A percentile compares a stretch with the other conserved stretches of the same genome.
phyloP scores from a whole-genome alignment of 2,113 vertebrate genomes.

The Xiphophorus couchianus region DNA sequence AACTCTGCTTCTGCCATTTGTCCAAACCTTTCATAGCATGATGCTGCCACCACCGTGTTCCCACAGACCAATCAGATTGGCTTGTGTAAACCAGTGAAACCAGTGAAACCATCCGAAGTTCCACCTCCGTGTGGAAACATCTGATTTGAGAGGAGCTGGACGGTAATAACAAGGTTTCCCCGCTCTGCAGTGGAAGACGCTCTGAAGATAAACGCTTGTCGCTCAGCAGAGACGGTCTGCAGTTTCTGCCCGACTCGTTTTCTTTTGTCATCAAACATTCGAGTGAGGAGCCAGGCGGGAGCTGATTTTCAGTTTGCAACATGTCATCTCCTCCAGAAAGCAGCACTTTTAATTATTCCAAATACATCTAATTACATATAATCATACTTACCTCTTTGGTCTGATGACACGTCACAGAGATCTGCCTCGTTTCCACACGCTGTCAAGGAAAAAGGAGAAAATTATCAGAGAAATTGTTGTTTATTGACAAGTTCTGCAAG shows the following conservation, averaged over 20 bases:
- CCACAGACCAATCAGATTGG: too few relatives aligned
- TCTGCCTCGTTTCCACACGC: background rate
- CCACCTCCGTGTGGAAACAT: background rate
- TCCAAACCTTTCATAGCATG: too few relatives aligned
- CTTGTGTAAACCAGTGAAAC: too few relatives aligned
- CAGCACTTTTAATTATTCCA: constrained; percentile 17
- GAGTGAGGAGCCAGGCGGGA: background rate
- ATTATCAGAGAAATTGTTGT: constrained; percentile 17
- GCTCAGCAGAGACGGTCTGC: constrained; percentile 15
- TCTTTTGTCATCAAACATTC: constrained; percentile 26
- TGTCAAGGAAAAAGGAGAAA: constrained; percentile 2
- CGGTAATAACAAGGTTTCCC: constrained; percentile 35
- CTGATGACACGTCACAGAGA: constrained; percentile 18
- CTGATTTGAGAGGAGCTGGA: background rate
- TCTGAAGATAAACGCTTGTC: constrained; percentile 8
- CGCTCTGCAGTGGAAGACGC: constrained; percentile 5
- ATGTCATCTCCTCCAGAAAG: constrained; percentile 23
- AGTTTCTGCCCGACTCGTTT: background rate
- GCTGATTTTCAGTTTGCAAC: constrained; percentile 13
- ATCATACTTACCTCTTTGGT: constrained; percentile 25
- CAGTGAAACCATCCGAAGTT: background rate
- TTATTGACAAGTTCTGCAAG: constrained; percentile 13
- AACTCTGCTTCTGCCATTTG: too few relatives aligned
- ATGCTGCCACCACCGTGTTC: too few relatives aligned
- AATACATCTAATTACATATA: constrained; percentile 43